Percentiles rank a stretch among this genome's conserved stretches.
These are phyloP conservation scores for Numenius phaeopus DNA, from an alignment of 2,797 vertebrate genomes.

Conservation along the genomic window DNA sequence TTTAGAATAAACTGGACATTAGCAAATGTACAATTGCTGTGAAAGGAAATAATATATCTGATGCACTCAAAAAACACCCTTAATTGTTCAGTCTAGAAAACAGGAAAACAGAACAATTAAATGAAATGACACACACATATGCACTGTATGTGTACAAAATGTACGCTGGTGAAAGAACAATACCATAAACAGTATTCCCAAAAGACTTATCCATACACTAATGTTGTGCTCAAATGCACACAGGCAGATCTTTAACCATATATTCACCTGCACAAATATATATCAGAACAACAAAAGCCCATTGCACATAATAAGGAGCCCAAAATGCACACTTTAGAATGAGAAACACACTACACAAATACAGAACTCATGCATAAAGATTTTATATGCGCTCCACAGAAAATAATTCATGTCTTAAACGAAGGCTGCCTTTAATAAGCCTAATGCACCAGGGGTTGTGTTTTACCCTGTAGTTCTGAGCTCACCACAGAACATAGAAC, in stretches of 20 bases:
- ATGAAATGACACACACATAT: neutral
- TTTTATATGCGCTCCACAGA: neutral
- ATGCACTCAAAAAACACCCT: neutral
- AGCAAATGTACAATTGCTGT: neutral
- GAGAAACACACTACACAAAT: neutral
- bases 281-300: neutral
- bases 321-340: neutral
- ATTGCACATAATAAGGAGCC: neutral
- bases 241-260: neutral
- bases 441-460: neutral
- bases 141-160: neutral
- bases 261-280: neutral
- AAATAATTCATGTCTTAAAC: neutral
- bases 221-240: neutral
- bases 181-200: neutral
- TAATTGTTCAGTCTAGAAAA: conserved; percentile 14
- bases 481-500: neutral
- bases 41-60: neutral
- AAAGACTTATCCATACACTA: neutral
- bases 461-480: neutral
- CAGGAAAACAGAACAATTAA: conserved; percentile 15
- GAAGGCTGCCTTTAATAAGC: neutral
- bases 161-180: neutral
- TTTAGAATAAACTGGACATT: neutral
- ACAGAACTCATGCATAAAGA: neutral